These are phyloP conservation scores for Eciton burchellii DNA, from an alignment of 1,140 invertebrate genomes.

Conservation along the genomic window DNA sequence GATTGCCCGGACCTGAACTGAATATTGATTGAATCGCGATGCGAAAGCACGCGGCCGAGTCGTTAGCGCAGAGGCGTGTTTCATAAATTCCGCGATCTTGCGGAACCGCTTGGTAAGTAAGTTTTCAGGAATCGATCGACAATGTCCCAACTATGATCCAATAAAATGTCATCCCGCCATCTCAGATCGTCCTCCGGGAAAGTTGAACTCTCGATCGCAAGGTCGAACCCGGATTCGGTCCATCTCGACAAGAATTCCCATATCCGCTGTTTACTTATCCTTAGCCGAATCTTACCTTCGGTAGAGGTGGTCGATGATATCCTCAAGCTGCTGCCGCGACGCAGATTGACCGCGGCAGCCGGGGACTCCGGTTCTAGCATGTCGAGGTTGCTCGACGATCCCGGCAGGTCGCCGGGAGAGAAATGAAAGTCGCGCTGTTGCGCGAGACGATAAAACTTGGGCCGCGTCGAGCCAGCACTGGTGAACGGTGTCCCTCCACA, in stretches of 20 bases:
- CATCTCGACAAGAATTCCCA: not conserved
- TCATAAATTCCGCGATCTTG: not conserved
- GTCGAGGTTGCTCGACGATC: not conserved
- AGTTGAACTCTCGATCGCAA: not conserved
- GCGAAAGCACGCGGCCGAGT: not conserved
- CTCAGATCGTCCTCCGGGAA: not conserved
- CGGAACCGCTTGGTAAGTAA: too few relatives aligned
- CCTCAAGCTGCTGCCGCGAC: constrained; percentile 57
- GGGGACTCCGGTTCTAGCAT: constrained; percentile 39
- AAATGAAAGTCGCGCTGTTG: not conserved
- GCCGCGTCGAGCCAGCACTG: constrained; percentile 46
- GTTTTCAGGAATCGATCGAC: not conserved
- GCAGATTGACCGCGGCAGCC: constrained; percentile 23
- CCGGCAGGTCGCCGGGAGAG: not conserved
- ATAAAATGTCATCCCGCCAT: too few relatives aligned
- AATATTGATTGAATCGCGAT: constrained; percentile 16
- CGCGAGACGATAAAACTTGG: constrained; percentile 21
- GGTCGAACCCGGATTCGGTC: not conserved
- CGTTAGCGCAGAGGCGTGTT: not conserved
- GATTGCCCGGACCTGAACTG: not conserved
- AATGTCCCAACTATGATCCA: not conserved
- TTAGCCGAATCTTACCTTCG: constrained; percentile 10
- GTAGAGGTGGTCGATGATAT: constrained; percentile 15
- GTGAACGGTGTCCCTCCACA: constrained; percentile 24
- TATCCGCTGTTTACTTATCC: too few relatives aligned